Base-by-base conservation (phyloP, 2,888 invertebrate species). In the Thumatha senex region DNA sequence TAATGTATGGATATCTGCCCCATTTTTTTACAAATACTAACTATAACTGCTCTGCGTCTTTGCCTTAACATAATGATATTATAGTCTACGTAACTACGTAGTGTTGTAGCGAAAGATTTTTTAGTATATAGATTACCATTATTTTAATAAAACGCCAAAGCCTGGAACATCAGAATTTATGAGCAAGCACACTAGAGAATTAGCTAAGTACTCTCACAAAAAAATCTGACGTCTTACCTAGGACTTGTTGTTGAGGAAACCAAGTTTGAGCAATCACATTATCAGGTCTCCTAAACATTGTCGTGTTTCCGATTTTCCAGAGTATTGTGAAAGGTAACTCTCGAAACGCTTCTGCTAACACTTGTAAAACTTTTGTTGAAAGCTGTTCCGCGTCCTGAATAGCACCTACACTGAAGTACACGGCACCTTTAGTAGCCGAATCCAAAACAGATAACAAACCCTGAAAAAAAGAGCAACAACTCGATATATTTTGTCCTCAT, bases 221-320 rank as follows among this genome's bases (percentile, higher is more conserved):
- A 24, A n/a, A n/a, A n/a, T n/a, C n/a, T n/a, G 18, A 7, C 31
- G 5, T 31, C 59, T 61, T 71, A 93, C 93, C 92, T 51, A 93
- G 76, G 53, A 93, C 55, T 70, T 92, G 89, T 63, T 93, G 90
- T 58, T 93, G 93, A 0, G 93, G 93, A 49, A 93, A 84, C 93
- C 93, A 93, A 12, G 76, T 71, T 13, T 76, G 72, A 1, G 88
- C 67, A 38, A 89, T 77, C 0, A 94, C 84, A 64, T 92, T 92
- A 9, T 78, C 71, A 14, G 92, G 82, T 54, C 82, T 80, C 29
- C 84, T 81, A 11, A 90, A 76, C 61, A 82, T 62, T 7, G 84
- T 83, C 0, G 78, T 78, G 48, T 90, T 88, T 24, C 85, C 90
- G 54, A 92, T 92, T 70, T 92, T 93, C 92, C 93, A 93, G 3